Evolutionary conservation across 2,888 invertebrate species (phyloP).

Genomic region (Caenorhabditis sp.): DNA sequence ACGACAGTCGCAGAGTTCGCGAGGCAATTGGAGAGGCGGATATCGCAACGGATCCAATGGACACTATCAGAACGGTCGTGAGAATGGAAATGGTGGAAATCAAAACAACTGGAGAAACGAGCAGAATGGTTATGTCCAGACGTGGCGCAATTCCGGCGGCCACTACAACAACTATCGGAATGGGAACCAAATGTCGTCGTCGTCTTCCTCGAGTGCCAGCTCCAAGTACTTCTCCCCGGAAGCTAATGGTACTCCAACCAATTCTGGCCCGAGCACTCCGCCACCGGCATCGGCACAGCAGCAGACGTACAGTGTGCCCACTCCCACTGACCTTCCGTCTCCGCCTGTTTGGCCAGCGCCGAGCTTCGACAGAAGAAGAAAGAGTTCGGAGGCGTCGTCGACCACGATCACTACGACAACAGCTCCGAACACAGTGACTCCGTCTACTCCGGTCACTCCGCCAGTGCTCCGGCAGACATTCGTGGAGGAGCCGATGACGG

Average conservation of each 20-base stretch:
- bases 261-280: constrained; percentile 18
- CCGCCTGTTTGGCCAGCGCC: constrained; percentile 57
- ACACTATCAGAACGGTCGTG: neutral
- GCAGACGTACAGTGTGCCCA: constrained; percentile 3
- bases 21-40: constrained; percentile 13
- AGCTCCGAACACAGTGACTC: constrained; percentile 31
- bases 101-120: constrained; percentile 3
- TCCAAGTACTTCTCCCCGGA: constrained; percentile 14
- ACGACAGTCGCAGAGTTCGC: neutral
- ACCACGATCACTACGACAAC: constrained; percentile 17
- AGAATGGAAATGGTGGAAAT: too few relatives aligned
- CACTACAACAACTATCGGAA: neutral
- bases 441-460: constrained; percentile 33
- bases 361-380: constrained; percentile 25
- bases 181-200: neutral
- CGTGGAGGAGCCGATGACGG: neutral
- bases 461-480: constrained; percentile 1
- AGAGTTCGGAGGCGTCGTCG: constrained; percentile 34
- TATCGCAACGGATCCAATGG: neutral
- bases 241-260: constrained; percentile 1
- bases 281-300: neutral
- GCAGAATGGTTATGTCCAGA: neutral
- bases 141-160: neutral
- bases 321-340: constrained; percentile 39
- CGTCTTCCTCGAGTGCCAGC: constrained; percentile 27